Conservation (phyloP, 2,888 invertebrate species). For the Oligia latruncula region DNA sequence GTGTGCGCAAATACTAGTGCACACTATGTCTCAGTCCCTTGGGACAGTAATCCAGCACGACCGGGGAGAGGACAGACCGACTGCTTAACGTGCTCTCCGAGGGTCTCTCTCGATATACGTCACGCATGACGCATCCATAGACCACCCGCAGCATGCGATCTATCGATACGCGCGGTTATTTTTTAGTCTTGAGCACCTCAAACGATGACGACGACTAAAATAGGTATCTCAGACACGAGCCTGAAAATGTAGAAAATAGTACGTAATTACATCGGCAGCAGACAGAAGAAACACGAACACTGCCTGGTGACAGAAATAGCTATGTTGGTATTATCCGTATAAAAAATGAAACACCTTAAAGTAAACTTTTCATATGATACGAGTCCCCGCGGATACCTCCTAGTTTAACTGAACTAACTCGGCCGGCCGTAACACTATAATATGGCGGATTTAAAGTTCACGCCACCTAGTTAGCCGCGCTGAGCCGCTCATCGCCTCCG, state of each 20-base stretch:
- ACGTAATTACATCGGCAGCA: neutral
- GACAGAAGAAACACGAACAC: neutral
- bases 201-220: neutral
- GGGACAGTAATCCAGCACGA: neutral
- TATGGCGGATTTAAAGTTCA: slow-evolving; percentile 48
- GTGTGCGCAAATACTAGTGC: neutral
- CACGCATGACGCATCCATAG: neutral
- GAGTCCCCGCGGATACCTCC: slow-evolving; percentile 4
- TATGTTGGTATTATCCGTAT: neutral
- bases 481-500: slow-evolving; percentile 16
- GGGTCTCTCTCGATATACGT: neutral
- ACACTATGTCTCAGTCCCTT: neutral
- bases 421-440: slow-evolving; percentile 34
- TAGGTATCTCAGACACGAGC: neutral
- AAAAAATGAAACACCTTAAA: slow-evolving; percentile 31
- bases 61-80: neutral
- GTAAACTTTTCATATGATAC: slow-evolving; percentile 13
- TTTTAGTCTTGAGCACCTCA: neutral
- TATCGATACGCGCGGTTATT: neutral
- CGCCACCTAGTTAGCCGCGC: slow-evolving; percentile 27
- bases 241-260: neutral
- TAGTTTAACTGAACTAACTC: neutral
- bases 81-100: neutral
- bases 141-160: neutral
- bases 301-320: neutral